Conservation (phyloP, 2,797 vertebrate species). For the Lithobates pipiens region DNA sequence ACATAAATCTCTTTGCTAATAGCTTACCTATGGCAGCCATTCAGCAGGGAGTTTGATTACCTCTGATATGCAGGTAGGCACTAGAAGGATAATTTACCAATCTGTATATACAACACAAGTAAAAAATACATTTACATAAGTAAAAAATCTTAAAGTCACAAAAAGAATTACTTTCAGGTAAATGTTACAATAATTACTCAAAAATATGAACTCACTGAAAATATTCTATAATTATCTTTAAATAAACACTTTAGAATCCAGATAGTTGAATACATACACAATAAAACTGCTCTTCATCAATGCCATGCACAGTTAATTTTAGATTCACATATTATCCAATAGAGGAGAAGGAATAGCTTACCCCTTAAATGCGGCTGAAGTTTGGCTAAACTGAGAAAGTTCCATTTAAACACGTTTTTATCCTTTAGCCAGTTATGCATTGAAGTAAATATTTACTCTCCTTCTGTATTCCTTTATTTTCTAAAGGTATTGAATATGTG, state of each 20-base stretch:
- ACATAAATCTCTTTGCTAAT: too few species aligned
- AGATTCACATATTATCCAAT: not conserved
- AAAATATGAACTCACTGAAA: not conserved
- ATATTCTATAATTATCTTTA: too few species aligned
- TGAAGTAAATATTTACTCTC: conserved; percentile 36
- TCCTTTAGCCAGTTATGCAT: not conserved
- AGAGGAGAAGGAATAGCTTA: not conserved
- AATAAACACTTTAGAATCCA: not conserved
- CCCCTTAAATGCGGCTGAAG: not conserved
- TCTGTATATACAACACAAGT: too few species aligned
- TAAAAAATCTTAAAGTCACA: too few species aligned
- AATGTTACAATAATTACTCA: too few species aligned
- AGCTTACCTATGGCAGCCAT: too few species aligned
- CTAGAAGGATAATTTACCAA: too few species aligned
- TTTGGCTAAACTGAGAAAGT: not conserved
- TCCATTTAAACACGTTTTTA: not conserved
- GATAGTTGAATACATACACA: not conserved
- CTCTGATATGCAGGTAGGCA: too few species aligned
- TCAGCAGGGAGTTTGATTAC: too few species aligned
- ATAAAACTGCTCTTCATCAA: not conserved
- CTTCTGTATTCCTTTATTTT: conserved; percentile 25
- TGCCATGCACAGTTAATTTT: not conserved
- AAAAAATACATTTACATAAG: too few species aligned
- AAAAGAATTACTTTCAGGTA: too few species aligned
- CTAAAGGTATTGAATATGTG: not conserved